Base-by-base conservation (phyloP, 2,113 vertebrate genomes). In the Sceloporus undulatus region DNA sequence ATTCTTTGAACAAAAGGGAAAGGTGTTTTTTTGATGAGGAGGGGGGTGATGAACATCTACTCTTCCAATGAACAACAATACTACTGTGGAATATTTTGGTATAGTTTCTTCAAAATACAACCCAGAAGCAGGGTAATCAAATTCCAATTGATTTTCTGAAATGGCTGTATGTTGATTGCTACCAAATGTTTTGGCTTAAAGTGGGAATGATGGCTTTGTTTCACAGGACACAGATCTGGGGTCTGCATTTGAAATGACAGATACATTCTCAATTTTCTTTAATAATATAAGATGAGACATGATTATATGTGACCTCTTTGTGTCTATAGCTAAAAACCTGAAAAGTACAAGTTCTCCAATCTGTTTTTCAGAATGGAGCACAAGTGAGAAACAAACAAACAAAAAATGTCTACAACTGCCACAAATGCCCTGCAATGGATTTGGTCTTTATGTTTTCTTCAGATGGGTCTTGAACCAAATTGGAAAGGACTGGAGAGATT, bases 201-300 rank as follows among this genome's bases (percentile, higher is more conserved):
- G 4, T 59, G 10, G 56, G 75, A 66, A 40, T 38, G 0, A 16
- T 14, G 79, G 90, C 1, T 81, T 90, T 92, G 19, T 76, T 87
- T 91, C 85, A 19, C 34, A 65, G 16, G 1, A 79, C 8, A 90
- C 79, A 91, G 85, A 1, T 62, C 54, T 90, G 91, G 74, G 94
- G 95, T 71, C 29, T 93, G 92, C 88, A 88, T 92, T 95, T 95
- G 56, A 90, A 54, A 34, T 85, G 59, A 66, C 77, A 85, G 93
- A 75, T 70, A 92, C 79, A 85, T 19, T 87, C 83, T 91, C 82
- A 42, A 83, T 91, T 87, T 92, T 25, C 73, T 0, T 0, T 93
- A 95, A 91, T 66, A 91, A 91, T 62, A 68, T 86, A 94, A 95
- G 95, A 91, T 77, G 90, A 59, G 74, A 91, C 77, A 94, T 65